Conservation (phyloP, 2,797 vertebrate species). For the Gouania willdenowi region DNA sequence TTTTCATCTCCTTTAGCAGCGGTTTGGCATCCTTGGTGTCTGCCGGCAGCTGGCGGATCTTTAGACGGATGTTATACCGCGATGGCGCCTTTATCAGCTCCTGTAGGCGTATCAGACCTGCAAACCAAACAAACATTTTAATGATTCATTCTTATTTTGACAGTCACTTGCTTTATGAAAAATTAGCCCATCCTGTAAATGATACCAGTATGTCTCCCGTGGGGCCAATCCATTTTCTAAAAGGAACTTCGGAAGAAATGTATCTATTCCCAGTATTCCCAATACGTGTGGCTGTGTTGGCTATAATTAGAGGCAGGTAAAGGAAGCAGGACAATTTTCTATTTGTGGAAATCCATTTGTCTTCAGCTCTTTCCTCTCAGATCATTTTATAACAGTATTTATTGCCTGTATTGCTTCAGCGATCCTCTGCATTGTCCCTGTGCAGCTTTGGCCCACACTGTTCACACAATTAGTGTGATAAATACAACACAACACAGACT, state of each 20-base stretch:
- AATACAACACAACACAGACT: too few relatives aligned
- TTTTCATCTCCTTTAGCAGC: constrained; percentile 96
- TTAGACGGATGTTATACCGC: constrained; percentile 94
- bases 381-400: too few relatives aligned
- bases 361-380: constrained; percentile 9
- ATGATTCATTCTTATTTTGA: neutral
- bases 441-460: too few relatives aligned
- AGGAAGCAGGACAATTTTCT: constrained; percentile 38
- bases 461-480: too few relatives aligned
- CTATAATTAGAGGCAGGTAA: constrained; percentile 51
- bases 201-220: neutral
- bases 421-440: too few relatives aligned
- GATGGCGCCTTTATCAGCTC: constrained; percentile 98
- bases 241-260: constrained; percentile 25
- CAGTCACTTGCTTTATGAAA: neutral
- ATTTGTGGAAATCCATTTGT: constrained; percentile 39
- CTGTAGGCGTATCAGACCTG: constrained; percentile 95
- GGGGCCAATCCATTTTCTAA: constrained; percentile 10
- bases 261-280: constrained; percentile 23
- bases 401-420: too few relatives aligned
- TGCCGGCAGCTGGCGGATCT: constrained; percentile 92
- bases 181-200: neutral
- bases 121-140: neutral
- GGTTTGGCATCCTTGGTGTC: constrained; percentile 96
- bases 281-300: constrained; percentile 29